Percentiles rank a stretch among this genome's conserved stretches.
These are phyloP conservation scores for Canis aureus DNA, from an alignment of 2,113 vertebrate species.

Conservation along the genomic window DNA sequence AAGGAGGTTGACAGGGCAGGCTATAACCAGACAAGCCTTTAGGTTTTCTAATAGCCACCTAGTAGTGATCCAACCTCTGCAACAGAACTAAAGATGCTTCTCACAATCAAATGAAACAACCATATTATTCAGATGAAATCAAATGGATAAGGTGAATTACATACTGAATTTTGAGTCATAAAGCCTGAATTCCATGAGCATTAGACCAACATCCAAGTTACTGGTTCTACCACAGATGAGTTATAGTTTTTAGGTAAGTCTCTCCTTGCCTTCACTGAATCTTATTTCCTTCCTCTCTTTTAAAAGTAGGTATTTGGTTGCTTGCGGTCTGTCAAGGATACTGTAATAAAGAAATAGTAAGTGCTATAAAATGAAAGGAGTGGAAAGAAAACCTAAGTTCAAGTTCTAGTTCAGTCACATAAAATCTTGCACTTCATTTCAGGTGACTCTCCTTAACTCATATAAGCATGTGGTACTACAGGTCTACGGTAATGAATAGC, in stretches of 20 bases:
- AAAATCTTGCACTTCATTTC: not conserved
- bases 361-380: not conserved
- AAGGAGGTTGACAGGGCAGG: not conserved
- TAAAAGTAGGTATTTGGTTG: not conserved
- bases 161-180: not conserved
- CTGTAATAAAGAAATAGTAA: not conserved
- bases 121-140: not conserved
- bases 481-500: not conserved
- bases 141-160: not conserved
- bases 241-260: not conserved
- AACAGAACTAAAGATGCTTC: not conserved
- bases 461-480: not conserved
- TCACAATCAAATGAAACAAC: not conserved
- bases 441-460: not conserved
- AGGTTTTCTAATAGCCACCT: not conserved
- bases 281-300: not conserved
- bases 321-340: not conserved
- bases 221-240: not conserved
- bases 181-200: not conserved
- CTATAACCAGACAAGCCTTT: not conserved
- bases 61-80: not conserved
- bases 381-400: not conserved
- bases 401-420: not conserved
- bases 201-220: not conserved
- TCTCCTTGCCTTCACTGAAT: slow-evolving; percentile 15